These are phyloP conservation scores for Balanococcus diminutus DNA, from an alignment of 2,888 invertebrate genomes.

Conservation along the genomic window DNA sequence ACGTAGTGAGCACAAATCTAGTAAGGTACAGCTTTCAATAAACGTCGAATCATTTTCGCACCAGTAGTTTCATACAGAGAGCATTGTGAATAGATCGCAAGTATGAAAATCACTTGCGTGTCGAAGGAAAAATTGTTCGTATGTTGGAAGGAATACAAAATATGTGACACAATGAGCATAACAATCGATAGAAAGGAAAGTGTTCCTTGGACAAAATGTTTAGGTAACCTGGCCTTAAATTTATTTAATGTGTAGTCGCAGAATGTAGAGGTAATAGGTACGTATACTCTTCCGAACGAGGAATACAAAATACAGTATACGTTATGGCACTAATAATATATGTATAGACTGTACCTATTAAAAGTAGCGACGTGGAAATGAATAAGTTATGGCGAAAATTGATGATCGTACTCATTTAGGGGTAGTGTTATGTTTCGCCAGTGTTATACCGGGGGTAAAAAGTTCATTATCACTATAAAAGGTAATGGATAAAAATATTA, in stretches of 20 bases:
- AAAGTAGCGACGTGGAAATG: not conserved
- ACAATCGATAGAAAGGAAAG: not conserved
- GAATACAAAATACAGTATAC: too few relatives aligned
- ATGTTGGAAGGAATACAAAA: not conserved
- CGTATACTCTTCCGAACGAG: too few relatives aligned
- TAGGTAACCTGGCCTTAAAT: not conserved
- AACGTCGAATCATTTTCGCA: not conserved
- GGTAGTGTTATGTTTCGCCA: not conserved
- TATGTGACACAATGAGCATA: not conserved
- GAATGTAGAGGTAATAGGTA: too few relatives aligned
- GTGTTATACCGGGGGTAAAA: not conserved
- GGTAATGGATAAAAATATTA: not conserved
- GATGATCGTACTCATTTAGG: not conserved
- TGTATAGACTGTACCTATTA: not conserved
- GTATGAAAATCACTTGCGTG: not conserved
- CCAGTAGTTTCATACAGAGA: not conserved
- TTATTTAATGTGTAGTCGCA: too few relatives aligned
- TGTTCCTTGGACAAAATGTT: not conserved
- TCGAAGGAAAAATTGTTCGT: not conserved
- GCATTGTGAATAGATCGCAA: not conserved
- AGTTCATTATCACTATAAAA: constrained; percentile 1
- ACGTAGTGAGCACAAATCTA: not conserved
- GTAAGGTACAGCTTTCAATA: not conserved
- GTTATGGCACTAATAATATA: too few relatives aligned
- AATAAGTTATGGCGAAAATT: constrained; percentile 1